Percentiles rank a stretch among this genome's conserved stretches.
Evolutionary conservation across 1,140 invertebrate species (phyloP).

Genomic region (Doryteuthis pealeii): DNA sequence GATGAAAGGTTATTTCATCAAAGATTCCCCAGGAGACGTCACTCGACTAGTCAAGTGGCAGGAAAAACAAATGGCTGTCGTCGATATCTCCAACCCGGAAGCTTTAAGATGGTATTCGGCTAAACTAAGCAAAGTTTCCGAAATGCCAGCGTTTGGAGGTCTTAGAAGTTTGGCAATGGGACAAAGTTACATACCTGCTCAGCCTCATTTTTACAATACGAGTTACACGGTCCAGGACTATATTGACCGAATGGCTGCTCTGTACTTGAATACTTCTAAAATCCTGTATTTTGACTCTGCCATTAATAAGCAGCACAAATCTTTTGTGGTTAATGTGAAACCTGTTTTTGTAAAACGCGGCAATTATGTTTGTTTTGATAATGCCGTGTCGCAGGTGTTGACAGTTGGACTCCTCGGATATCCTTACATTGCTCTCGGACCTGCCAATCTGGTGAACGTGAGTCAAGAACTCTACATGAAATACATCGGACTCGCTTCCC

Average conservation of each 20-base stretch:
- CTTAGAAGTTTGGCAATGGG: neutral
- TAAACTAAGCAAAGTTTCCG: conserved; percentile 65
- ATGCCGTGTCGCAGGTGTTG: conserved; percentile 75
- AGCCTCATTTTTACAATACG: neutral
- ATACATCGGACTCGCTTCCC: conserved; percentile 67
- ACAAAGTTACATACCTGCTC: neutral
- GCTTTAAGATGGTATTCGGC: conserved; percentile 72
- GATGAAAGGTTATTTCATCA: conserved; percentile 41
- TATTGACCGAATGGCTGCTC: neutral
- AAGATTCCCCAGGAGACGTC: conserved; percentile 60
- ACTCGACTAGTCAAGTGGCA: conserved; percentile 67
- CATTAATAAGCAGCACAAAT: neutral
- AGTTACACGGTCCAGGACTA: neutral
- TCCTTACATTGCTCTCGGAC: conserved; percentile 66
- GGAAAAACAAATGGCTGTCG: conserved; percentile 69
- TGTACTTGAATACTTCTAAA: neutral
- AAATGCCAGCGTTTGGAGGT: neutral
- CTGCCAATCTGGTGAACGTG: neutral
- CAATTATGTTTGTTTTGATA: conserved; percentile 27
- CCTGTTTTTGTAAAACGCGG: conserved; percentile 13
- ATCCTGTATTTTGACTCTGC: neutral
- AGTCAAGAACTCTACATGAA: neutral
- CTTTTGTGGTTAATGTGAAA: conserved; percentile 31
- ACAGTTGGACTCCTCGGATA: conserved; percentile 85
- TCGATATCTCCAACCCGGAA: conserved; percentile 48